These are phyloP conservation scores for Drosophila infuscata DNA, from an alignment of 2,888 invertebrate genomes.

Conservation along the genomic window DNA sequence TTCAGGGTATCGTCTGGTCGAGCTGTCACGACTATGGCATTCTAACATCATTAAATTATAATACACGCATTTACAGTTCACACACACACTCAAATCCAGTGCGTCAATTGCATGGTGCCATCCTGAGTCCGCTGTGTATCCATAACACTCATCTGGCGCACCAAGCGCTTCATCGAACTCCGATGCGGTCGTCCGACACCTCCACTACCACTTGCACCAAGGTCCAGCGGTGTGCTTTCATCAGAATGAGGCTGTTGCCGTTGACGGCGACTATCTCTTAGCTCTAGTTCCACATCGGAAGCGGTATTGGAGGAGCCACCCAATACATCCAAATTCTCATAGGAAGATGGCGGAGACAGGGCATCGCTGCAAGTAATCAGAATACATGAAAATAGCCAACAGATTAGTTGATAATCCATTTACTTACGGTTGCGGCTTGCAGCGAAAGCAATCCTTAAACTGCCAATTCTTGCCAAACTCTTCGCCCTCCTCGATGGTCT, in stretches of 20 bases:
- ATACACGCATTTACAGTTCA: slow-evolving; percentile 1
- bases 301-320: slow-evolving; percentile 84
- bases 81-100: slow-evolving; percentile 89
- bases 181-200: slow-evolving; percentile 77
- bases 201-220: slow-evolving; percentile 21
- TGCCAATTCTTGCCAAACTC: slow-evolving; percentile 94
- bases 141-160: slow-evolving; percentile 92
- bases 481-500: slow-evolving; percentile 95
- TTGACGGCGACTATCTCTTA: slow-evolving; percentile 73
- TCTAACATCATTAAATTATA: slow-evolving; percentile 1
- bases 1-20: not conserved
- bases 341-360: slow-evolving; percentile 87
- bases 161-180: slow-evolving; percentile 89
- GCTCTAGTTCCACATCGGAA: slow-evolving; percentile 80
- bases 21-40: not conserved
- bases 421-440: slow-evolving; percentile 89
- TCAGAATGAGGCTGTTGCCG: slow-evolving; percentile 68
- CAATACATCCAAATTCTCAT: slow-evolving; percentile 90
- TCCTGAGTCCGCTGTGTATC: slow-evolving; percentile 92
- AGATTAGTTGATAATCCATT: no score
- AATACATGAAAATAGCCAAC: not conserved
- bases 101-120: slow-evolving; percentile 93
- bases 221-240: slow-evolving; percentile 85
- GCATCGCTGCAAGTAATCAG: slow-evolving; percentile 36
- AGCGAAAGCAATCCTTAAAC: slow-evolving; percentile 90